Evolutionary conservation across 2,888 invertebrate genomes (phyloP).

Genomic region (Drosophila demipolita): DNA sequence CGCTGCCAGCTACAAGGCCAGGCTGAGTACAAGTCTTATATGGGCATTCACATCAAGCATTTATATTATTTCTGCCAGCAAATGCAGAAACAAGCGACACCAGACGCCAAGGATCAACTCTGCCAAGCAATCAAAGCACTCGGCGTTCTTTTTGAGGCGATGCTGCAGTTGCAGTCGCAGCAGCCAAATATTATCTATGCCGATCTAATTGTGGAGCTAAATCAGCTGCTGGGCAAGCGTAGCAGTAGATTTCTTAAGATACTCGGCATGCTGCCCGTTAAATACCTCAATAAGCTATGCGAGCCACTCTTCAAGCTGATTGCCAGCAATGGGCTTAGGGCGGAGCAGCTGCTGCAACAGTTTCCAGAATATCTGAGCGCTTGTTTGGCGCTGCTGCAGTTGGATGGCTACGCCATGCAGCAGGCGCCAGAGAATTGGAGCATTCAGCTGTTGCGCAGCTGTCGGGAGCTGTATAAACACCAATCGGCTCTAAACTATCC

Average conservation of each 20-base stretch:
- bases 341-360: constrained; percentile 36
- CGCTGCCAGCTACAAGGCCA: constrained; percentile 58
- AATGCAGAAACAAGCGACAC: constrained; percentile 47
- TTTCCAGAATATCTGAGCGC: constrained; percentile 63
- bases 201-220: constrained; percentile 55
- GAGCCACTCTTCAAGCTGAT: constrained; percentile 53
- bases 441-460: constrained; percentile 66
- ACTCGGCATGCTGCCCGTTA: constrained; percentile 50
- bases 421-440: constrained; percentile 27
- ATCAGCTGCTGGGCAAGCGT: constrained; percentile 56
- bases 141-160: constrained; percentile 57
- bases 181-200: constrained; percentile 25
- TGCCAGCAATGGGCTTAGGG: not conserved
- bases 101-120: constrained; percentile 21
- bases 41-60: constrained; percentile 69
- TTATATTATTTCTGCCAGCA: constrained; percentile 41
- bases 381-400: constrained; percentile 48
- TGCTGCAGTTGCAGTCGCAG: constrained; percentile 49
- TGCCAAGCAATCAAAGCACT: constrained; percentile 47
- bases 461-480: constrained; percentile 63
- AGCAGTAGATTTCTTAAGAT: constrained; percentile 42
- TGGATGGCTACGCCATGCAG: constrained; percentile 60
- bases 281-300: constrained; percentile 32
- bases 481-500: constrained; percentile 55
- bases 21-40: constrained; percentile 53